Conservation (phyloP, 2,888 invertebrate genomes). For the Coleophora deauratella region DNA sequence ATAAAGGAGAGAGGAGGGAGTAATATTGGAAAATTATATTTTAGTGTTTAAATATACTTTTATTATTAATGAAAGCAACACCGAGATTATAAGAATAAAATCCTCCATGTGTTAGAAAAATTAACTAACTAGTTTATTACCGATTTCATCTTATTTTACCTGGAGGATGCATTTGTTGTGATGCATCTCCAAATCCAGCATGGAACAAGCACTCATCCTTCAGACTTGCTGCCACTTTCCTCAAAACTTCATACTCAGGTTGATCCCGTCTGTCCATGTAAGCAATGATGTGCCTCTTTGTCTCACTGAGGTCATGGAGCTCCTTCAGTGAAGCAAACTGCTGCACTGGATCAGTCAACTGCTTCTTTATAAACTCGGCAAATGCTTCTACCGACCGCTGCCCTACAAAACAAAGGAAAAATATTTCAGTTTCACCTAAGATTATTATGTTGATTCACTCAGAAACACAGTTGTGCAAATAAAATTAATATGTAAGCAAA, state of each 20-base stretch:
- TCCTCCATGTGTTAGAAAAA: too few relatives aligned
- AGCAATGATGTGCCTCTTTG: conserved; percentile 90
- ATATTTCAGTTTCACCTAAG: background rate
- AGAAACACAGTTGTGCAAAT: too few relatives aligned
- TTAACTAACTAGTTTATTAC: too few relatives aligned
- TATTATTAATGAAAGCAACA: too few relatives aligned
- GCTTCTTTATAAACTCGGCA: conserved; percentile 89
- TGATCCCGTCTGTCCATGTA: conserved; percentile 90
- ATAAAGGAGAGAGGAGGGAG: too few relatives aligned
- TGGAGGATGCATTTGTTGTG: conserved; percentile 88
- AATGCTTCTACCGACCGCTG: conserved; percentile 94
- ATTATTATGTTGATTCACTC: too few relatives aligned
- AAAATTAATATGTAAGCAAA: too few relatives aligned
- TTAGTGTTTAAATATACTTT: too few relatives aligned
- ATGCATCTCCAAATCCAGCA: conserved; percentile 90
- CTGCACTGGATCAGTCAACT: conserved; percentile 88
- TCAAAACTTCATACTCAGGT: conserved; percentile 85
- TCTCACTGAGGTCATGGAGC: conserved; percentile 82
- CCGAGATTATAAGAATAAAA: too few relatives aligned
- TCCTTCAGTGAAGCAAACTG: conserved; percentile 84
- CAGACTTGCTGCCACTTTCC: conserved; percentile 87
- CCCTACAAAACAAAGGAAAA: conserved; percentile 37
- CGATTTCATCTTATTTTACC: conserved; percentile 47
- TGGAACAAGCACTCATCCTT: conserved; percentile 98
- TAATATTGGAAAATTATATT: too few relatives aligned